Conservation (phyloP, 2,113 vertebrate genomes). For the Fulica atra region DNA sequence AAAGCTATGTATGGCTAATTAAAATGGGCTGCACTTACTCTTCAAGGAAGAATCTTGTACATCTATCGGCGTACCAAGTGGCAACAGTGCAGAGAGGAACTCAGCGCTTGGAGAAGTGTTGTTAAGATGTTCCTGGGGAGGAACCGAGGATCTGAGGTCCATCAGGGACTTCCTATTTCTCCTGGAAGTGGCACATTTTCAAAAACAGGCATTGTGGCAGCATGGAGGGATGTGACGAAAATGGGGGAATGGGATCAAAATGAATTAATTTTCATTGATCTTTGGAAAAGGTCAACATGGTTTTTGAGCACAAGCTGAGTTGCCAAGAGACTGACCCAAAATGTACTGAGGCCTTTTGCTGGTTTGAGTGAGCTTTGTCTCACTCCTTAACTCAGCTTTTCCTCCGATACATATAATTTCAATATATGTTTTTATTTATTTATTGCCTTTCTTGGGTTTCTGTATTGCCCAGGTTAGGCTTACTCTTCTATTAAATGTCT, state of each 20-base stretch:
- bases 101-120: not conserved
- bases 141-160: not conserved
- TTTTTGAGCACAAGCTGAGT: not conserved
- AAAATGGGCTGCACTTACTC: not conserved
- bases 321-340: not conserved
- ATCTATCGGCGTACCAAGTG: not conserved
- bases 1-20: not conserved
- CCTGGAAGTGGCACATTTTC: not conserved
- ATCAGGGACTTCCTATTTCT: not conserved
- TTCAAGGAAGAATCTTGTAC: not conserved
- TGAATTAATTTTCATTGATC: not conserved
- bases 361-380: accelerated
- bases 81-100: not conserved
- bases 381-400: not conserved
- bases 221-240: not conserved
- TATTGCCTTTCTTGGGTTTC: not conserved
- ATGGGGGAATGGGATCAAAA: not conserved
- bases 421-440: not conserved
- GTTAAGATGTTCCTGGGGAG: not conserved
- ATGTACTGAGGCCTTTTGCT: not conserved
- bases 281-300: not conserved
- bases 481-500: not conserved
- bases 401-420: not conserved
- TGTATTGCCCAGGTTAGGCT: not conserved
- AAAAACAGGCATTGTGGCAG: not conserved